These are phyloP conservation scores for Stigmatopora argus DNA, from an alignment of 2,113 vertebrate species.

Conservation along the genomic window DNA sequence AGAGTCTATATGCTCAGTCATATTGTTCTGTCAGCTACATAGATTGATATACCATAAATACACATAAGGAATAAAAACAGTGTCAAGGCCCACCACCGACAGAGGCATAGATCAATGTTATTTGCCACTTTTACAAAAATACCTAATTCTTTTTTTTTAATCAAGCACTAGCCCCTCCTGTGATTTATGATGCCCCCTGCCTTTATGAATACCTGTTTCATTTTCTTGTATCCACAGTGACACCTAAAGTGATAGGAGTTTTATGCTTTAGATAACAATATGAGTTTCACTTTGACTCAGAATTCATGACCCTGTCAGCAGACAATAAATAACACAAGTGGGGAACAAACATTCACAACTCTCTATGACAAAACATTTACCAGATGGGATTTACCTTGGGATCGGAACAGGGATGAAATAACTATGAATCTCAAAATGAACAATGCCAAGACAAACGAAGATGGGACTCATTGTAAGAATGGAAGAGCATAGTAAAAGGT, in stretches of 20 bases:
- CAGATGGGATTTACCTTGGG: conserved; percentile 42
- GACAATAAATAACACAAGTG: conserved; percentile 61
- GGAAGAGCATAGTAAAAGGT: conserved; percentile 52
- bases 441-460: conserved; percentile 5
- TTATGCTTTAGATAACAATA: conserved; percentile 76
- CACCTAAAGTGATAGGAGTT: conserved; percentile 75
- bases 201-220: conserved; percentile 77
- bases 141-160: conserved; percentile 72
- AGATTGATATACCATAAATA: conserved; percentile 51
- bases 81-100: conserved; percentile 49
- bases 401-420: conserved; percentile 18
- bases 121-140: conserved; percentile 69
- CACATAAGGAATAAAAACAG: conserved; percentile 50
- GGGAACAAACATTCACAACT: conserved; percentile 35
- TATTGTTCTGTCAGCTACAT: conserved; percentile 27
- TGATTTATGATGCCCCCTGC: conserved; percentile 59
- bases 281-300: conserved; percentile 70
- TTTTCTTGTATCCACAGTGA: conserved; percentile 67
- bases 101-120: conserved; percentile 66
- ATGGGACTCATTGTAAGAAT: conserved; percentile 26
- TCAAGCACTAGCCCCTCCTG: conserved; percentile 50
- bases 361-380: conserved; percentile 36
- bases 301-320: conserved; percentile 66
- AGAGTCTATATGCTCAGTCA: conserved; percentile 21
- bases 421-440: conserved; percentile 29